Percentiles rank a stretch among this genome's conserved stretches.
Conservation (phyloP, 2,797 vertebrate genomes). For the Streptopelia turtur region DNA sequence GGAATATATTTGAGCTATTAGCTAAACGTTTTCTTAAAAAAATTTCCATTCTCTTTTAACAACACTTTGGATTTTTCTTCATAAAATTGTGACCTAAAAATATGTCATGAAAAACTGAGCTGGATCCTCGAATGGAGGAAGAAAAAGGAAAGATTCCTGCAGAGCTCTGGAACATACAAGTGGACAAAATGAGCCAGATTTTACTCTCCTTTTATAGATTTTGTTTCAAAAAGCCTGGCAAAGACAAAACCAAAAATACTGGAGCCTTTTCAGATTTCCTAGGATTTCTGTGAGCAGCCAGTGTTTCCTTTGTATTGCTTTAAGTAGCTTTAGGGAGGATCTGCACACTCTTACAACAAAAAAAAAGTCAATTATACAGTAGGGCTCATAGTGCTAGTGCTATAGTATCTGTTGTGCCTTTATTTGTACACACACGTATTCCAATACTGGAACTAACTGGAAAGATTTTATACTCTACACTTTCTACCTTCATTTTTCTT, state of each 20-base stretch:
- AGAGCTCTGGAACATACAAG: neutral
- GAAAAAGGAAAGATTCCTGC: slow-evolving; percentile 39
- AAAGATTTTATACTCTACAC: neutral
- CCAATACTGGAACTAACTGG: neutral
- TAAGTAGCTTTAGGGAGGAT: neutral
- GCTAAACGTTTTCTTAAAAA: neutral
- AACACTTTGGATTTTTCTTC: neutral
- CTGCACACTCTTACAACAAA: neutral
- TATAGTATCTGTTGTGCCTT: neutral
- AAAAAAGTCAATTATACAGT: neutral
- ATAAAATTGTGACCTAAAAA: neutral
- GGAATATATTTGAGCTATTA: slow-evolving; percentile 1
- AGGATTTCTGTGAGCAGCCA: slow-evolving; percentile 8
- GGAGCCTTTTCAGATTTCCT: slow-evolving; percentile 1
- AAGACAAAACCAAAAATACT: neutral
- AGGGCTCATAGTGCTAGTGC: neutral
- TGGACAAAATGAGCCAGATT: neutral
- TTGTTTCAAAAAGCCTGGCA: slow-evolving; percentile 24
- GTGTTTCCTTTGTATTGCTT: neutral
- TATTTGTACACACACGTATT: neutral
- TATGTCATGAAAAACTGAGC: slow-evolving; percentile 1
- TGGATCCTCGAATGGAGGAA: neutral
- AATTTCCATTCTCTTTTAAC: slow-evolving; percentile 30
- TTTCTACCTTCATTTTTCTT: neutral
- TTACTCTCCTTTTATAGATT: neutral